Evolutionary conservation across 92 coral and sea anemone genomes (phyloP), one percentile per base, ranked within the genome.

Genomic region (Siderastrea radians): DNA sequence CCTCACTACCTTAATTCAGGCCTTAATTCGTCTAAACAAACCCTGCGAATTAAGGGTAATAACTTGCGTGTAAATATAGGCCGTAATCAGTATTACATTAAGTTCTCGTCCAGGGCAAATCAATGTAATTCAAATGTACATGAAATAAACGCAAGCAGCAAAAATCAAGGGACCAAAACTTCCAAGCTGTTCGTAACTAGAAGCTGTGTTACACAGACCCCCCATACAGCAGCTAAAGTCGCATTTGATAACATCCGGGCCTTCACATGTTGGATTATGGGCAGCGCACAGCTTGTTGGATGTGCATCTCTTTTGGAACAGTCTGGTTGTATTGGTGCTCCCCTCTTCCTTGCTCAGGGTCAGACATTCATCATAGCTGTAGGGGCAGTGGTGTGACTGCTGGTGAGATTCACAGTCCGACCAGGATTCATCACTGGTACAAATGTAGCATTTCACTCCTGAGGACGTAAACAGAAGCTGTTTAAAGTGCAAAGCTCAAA

Each of bases 151-250:
- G 67, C 57, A 54, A 58, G 49, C 45, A 46, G 49, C 47, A 12
- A 53, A 0, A 7, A 53, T 57, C 78, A 82, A 7, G 1, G 43
- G 43, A 46, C 75, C 69, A 11, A 82, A 57, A 46, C 51, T 68
- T 13, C 49, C 69, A 8, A 70, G 9, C n/a, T 17, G 38, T 5
- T 46, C 6, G 11, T 49, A 17, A 48, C 17, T 43, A 8, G 77
- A 66, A 13, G 68, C 89, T 11, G 73, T 14, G 69, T 85, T 85
- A 13, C 89, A 85, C 19, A 54, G 48, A 59, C 76, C 83, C 1
- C 83, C 89, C 89, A 85, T 85, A 13, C 89, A 85, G 53, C 89
- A 85, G 49, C 82, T 76, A 38, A 85, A 77, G 69, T 85, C 89
- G 19, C 88, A 85, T 46, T 76, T 74, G 50, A 76, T 44, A 4